These are phyloP conservation scores for Nothobranchius furzeri DNA, from an alignment of 2,113 vertebrate genomes.

Conservation along the genomic window DNA sequence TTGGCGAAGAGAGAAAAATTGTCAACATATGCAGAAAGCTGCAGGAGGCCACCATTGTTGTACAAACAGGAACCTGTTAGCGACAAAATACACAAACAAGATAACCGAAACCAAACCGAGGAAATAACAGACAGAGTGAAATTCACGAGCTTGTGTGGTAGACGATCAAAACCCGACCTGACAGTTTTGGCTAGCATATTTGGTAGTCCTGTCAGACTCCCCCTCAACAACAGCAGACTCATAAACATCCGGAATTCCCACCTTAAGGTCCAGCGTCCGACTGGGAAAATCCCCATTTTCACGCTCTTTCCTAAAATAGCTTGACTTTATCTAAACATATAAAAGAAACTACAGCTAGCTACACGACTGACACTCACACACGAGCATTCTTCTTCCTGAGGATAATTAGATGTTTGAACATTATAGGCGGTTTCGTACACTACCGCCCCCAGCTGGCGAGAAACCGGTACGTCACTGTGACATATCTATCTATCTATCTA, in stretches of 20 bases:
- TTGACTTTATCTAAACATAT: neutral
- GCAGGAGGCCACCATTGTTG: neutral
- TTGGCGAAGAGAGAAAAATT: neutral
- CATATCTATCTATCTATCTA: too few species aligned
- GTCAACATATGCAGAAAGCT: neutral
- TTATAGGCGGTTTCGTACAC: neutral
- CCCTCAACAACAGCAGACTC: neutral
- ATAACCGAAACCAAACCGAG: neutral
- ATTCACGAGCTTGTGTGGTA: neutral
- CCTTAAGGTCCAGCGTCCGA: constrained; percentile 8
- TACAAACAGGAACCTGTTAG: constrained; percentile 2
- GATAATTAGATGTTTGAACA: neutral
- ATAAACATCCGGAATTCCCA: neutral
- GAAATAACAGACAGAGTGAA: neutral
- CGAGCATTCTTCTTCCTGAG: neutral
- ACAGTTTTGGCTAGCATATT: constrained; percentile 30
- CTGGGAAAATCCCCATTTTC: neutral
- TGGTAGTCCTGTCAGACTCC: neutral
- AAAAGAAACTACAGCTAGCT: neutral
- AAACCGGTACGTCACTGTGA: too few species aligned
- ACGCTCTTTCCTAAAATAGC: neutral
- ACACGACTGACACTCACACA: neutral
- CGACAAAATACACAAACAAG: too few species aligned
- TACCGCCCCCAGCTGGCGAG: constrained; percentile 14
- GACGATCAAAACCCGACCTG: neutral